Evolutionary conservation across 2,113 vertebrate genomes (phyloP).

Genomic region (Aldabrachelys gigantea): DNA sequence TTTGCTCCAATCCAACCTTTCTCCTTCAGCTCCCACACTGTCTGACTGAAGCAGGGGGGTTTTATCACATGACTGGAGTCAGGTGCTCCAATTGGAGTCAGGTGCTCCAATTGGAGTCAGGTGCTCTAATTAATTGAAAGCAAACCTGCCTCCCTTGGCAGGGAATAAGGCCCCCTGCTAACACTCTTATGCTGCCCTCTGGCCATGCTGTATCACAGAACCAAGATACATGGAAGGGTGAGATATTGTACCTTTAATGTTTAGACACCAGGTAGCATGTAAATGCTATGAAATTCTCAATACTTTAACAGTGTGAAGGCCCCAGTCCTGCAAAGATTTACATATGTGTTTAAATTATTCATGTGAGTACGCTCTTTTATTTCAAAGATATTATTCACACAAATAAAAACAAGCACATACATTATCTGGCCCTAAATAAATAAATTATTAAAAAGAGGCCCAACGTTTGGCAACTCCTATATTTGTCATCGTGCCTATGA

Average conservation of each 20-base stretch:
- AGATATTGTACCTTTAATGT: not conserved
- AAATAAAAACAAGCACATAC: not conserved
- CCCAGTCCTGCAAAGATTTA: not conserved
- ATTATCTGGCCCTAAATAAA: not conserved
- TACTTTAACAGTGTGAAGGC: not conserved
- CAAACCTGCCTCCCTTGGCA: too few relatives aligned
- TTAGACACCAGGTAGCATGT: not conserved
- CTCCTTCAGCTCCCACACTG: too few relatives aligned
- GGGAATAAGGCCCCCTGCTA: too few relatives aligned
- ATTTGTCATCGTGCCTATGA: fast-evolving
- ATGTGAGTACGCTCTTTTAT: not conserved
- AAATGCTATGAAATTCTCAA: not conserved
- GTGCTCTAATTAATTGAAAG: too few relatives aligned
- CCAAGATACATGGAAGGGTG: not conserved
- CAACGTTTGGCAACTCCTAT: not conserved
- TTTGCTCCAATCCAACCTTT: too few relatives aligned
- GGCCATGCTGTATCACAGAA: too few relatives aligned
- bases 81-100: too few relatives aligned
- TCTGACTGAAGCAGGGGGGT: too few relatives aligned
- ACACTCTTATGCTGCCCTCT: too few relatives aligned
- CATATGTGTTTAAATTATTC: fast-evolving
- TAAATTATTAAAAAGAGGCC: not conserved
- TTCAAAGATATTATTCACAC: not conserved
- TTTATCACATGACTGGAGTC: too few relatives aligned
- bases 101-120: too few relatives aligned